Percentiles rank a stretch among this genome's conserved stretches.
phyloP scores from a whole-genome alignment of 2,797 vertebrate species.

The Schizopygopsis pylzovi region DNA sequence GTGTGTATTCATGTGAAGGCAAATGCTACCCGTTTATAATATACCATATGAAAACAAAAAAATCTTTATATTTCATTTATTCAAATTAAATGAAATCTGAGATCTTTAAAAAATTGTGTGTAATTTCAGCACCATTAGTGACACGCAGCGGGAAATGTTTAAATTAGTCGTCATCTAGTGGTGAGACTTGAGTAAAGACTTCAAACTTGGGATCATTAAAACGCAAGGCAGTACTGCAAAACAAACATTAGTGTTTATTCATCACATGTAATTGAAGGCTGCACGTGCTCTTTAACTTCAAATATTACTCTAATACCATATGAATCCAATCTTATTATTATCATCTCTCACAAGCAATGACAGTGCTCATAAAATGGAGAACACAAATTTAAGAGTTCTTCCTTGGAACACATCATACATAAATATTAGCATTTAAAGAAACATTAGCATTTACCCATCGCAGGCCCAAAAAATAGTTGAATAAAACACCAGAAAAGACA shows the following conservation, averaged over 20 bases:
- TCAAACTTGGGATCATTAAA: not conserved
- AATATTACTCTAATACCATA: conserved; percentile 44
- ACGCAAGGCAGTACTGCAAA: conserved; percentile 53
- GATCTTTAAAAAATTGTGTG: not conserved
- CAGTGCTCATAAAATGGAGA: conserved; percentile 39
- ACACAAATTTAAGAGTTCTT: conserved; percentile 28
- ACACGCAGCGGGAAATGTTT: not conserved
- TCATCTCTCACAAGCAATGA: conserved; percentile 51
- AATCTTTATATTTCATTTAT: not conserved
- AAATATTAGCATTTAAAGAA: conserved; percentile 25
- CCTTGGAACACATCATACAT: conserved; percentile 22
- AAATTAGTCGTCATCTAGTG: not conserved
- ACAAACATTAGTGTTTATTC: conserved; percentile 63
- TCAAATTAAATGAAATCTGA: not conserved
- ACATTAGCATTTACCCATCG: not conserved
- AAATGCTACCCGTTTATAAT: not conserved
- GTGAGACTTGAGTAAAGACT: not conserved
- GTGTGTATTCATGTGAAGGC: not conserved
- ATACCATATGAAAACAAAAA: too few relatives aligned
- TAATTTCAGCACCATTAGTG: not conserved
- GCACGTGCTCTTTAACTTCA: conserved; percentile 54
- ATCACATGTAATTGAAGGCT: conserved; percentile 63
- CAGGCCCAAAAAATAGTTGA: conserved; percentile 14
- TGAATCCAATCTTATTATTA: conserved; percentile 44
- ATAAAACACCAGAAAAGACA: conserved; percentile 14